A percentile compares a stretch with the other conserved stretches of the same genome.
Conservation (phyloP, 2,888 invertebrate species). For the Drosophila kuntzei region DNA sequence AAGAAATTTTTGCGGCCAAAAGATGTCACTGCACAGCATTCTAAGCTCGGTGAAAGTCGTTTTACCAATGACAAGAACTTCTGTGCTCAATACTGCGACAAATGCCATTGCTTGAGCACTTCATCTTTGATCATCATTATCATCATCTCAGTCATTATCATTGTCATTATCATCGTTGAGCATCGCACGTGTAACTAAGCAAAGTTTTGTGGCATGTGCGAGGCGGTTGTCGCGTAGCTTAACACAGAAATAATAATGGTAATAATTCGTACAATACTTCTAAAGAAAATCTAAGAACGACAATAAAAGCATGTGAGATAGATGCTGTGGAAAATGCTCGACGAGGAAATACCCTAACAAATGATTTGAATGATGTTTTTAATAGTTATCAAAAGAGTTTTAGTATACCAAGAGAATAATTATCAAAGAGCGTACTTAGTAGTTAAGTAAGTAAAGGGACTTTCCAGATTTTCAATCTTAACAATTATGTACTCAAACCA, state of each 20-base stretch:
- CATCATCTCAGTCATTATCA: slow-evolving; percentile 20
- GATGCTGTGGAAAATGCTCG: background rate
- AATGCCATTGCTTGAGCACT: slow-evolving; percentile 42
- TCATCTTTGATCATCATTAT: slow-evolving; percentile 25
- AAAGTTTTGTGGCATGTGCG: slow-evolving; percentile 68
- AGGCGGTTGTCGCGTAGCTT: slow-evolving; percentile 46
- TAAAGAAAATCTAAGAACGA: slow-evolving; percentile 47
- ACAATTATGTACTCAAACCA: no score
- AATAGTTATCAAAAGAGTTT: no score
- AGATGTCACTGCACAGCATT: slow-evolving; percentile 66
- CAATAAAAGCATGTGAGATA: slow-evolving; percentile 20
- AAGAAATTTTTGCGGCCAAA: slow-evolving; percentile 55
- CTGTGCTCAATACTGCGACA: slow-evolving; percentile 66
- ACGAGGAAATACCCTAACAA: background rate
- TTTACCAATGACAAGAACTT: slow-evolving; percentile 76
- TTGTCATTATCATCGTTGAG: slow-evolving; percentile 27
- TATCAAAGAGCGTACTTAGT: no score
- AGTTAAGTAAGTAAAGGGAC: no score
- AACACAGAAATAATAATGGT: slow-evolving; percentile 75
- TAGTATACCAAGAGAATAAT: no score
- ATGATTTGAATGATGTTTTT: background rate
- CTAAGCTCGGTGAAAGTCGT: slow-evolving; percentile 77
- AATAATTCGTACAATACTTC: slow-evolving; percentile 63
- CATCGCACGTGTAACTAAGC: slow-evolving; percentile 69
- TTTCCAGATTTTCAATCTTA: no score